Conservation (phyloP, 1,140 invertebrate species). For the Micrasema longulum region DNA sequence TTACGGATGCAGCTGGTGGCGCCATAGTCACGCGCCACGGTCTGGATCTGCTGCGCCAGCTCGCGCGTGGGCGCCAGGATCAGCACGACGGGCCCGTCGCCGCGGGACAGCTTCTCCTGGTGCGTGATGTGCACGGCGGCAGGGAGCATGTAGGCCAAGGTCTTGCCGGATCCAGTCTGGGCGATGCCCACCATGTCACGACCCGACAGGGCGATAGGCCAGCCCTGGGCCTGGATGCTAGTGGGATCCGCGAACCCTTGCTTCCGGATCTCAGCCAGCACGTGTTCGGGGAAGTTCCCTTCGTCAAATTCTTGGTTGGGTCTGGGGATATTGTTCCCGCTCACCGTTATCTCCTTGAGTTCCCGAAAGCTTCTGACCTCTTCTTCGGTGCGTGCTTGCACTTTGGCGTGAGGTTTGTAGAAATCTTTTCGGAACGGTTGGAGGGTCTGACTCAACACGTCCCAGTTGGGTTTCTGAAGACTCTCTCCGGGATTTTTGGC, state of each 20-base stretch:
- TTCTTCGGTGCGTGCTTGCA: conserved; percentile 75
- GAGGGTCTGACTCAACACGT: conserved; percentile 73
- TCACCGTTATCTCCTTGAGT: conserved; percentile 87
- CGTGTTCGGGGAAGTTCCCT: conserved; percentile 87
- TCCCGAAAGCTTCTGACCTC: conserved; percentile 82
- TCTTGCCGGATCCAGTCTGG: conserved; percentile 94
- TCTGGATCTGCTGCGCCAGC: conserved; percentile 97
- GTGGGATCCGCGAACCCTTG: conserved; percentile 88
- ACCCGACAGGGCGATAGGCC: conserved; percentile 93
- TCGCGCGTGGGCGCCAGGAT: conserved; percentile 96
- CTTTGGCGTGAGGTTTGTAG: conserved; percentile 86
- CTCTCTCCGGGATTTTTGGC: conserved; percentile 81
- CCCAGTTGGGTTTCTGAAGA: conserved; percentile 88
- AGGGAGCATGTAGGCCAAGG: conserved; percentile 86
- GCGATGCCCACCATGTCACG: conserved; percentile 95
- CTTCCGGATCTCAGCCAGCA: conserved; percentile 84
- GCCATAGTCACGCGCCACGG: conserved; percentile 93
- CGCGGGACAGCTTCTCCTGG: conserved; percentile 76
- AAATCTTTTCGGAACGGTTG: conserved; percentile 92
- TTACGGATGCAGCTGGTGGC: conserved; percentile 84
- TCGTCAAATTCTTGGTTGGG: conserved; percentile 92
- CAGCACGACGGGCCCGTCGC: conserved; percentile 93
- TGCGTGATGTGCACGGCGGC: conserved; percentile 82
- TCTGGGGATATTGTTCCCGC: conserved; percentile 84
- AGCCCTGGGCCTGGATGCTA: conserved; percentile 89